phyloP scores from a whole-genome alignment of 2,797 vertebrate species.

The Lepus townsendii region DNA sequence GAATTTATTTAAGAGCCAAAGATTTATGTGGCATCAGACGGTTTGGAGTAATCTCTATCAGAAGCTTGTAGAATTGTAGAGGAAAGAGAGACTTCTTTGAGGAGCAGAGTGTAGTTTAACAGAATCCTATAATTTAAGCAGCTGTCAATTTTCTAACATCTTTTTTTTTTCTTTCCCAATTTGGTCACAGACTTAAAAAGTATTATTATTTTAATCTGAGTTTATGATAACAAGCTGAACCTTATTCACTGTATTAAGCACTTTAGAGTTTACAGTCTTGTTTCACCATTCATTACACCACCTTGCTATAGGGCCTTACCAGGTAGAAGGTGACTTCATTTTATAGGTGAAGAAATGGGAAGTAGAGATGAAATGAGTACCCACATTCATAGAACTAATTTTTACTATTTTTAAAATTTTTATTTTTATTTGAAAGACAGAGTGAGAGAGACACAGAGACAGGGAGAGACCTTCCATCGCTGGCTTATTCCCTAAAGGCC shows the following conservation, averaged over 20 bases:
- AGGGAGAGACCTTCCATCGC: too few relatives aligned
- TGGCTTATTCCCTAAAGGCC: too few relatives aligned
- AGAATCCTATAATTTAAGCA: neutral
- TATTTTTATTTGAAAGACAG: too few relatives aligned
- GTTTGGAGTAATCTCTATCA: neutral
- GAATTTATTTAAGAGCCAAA: slow-evolving; percentile 39
- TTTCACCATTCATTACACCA: neutral
- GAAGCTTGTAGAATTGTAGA: neutral
- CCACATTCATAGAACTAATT: neutral
- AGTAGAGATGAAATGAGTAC: neutral
- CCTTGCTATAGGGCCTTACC: neutral
- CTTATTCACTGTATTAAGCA: neutral
- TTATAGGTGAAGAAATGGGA: neutral
- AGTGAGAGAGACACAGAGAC: too few relatives aligned
- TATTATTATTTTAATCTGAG: neutral
- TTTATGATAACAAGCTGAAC: neutral
- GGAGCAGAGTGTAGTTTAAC: neutral
- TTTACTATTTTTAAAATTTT: too few relatives aligned
- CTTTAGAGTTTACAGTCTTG: neutral
- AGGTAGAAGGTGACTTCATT: neutral
- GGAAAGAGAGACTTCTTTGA: neutral
- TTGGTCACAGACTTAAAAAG: neutral
- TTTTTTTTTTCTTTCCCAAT: neutral
- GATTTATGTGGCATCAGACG: neutral
- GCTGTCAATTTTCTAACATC: neutral